Conservation (phyloP, 2,888 invertebrate species). For the Epinotia nisella region DNA sequence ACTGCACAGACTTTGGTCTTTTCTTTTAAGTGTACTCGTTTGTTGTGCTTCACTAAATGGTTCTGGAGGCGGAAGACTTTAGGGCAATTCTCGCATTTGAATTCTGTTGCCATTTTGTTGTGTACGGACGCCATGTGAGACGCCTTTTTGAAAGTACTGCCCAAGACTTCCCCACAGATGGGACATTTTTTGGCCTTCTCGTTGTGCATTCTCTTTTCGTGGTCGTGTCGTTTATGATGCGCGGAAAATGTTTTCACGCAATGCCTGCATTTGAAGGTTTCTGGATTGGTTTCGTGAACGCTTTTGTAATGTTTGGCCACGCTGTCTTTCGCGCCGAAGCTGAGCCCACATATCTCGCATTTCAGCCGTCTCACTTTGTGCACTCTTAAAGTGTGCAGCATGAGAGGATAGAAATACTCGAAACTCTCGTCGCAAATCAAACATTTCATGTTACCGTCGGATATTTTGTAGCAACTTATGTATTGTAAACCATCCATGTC, state of each 20-base stretch:
- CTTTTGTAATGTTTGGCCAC: conserved; percentile 21
- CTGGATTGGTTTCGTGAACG: conserved; percentile 27
- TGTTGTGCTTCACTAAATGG: conserved; percentile 47
- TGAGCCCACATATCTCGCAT: conserved; percentile 35
- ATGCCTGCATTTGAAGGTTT: conserved; percentile 22
- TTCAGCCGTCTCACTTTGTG: conserved; percentile 15
- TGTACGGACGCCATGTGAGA: conserved; percentile 35
- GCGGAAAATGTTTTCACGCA: conserved; percentile 31
- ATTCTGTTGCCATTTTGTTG: conserved; percentile 24
- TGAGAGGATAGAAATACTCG: conserved; percentile 33
- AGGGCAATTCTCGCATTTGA: conserved; percentile 47
- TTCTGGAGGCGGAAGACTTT: conserved; percentile 47
- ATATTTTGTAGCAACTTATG: conserved; percentile 39
- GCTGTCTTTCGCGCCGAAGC: conserved; percentile 14
- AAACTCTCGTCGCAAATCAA: conserved; percentile 38
- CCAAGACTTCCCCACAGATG: conserved; percentile 40
- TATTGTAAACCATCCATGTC: conserved; percentile 13
- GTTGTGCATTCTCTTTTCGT: conserved; percentile 38
- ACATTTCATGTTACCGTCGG: conserved; percentile 37
- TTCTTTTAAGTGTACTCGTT: conserved; percentile 45
- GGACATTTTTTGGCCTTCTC: conserved; percentile 35
- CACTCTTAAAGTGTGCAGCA: conserved; percentile 45
- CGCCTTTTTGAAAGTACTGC: conserved; percentile 37
- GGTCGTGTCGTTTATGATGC: conserved; percentile 30
- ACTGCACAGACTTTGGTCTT: conserved; percentile 46